These are phyloP conservation scores for Drosophila nigritarsus DNA, from an alignment of 2,888 invertebrate species.

Conservation along the genomic window DNA sequence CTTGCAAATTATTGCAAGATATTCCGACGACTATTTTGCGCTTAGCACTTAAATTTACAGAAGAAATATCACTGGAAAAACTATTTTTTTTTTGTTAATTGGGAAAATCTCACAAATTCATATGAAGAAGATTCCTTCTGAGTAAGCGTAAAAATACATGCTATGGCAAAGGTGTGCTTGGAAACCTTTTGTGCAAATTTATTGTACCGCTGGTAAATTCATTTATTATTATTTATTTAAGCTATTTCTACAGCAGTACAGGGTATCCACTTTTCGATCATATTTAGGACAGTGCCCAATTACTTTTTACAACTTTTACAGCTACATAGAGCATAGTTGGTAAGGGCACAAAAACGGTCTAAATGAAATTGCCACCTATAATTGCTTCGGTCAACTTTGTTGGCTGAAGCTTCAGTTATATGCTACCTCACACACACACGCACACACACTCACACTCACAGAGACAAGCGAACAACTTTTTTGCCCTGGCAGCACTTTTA, in stretches of 20 bases:
- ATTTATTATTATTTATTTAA: not conserved
- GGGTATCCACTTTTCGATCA: slow-evolving; percentile 5
- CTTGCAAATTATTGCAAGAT: too few species aligned
- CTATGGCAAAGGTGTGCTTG: not conserved
- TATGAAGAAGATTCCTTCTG: not conserved
- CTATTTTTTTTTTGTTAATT: not conserved
- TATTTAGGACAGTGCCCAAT: not conserved
- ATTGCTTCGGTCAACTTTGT: slow-evolving; percentile 65
- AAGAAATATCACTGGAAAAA: not conserved
- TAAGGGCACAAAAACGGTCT: slow-evolving; percentile 17
- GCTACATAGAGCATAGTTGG: slow-evolving; percentile 13
- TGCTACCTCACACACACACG: slow-evolving; percentile 6
- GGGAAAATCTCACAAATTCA: not conserved
- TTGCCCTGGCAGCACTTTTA: slow-evolving; percentile 66
- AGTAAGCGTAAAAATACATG: not conserved
- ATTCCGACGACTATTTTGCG: not conserved
- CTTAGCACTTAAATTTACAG: not conserved
- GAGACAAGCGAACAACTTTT: slow-evolving; percentile 23
- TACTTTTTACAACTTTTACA: slow-evolving; percentile 3
- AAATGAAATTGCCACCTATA: slow-evolving; percentile 69
- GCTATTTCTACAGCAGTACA: not conserved
- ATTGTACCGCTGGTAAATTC: not conserved
- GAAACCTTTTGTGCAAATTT: not conserved
- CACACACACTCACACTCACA: not conserved
- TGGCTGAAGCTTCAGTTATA: slow-evolving; percentile 20